These are phyloP conservation scores for Solea senegalensis DNA, from an alignment of 2,113 vertebrate genomes.

Conservation along the genomic window DNA sequence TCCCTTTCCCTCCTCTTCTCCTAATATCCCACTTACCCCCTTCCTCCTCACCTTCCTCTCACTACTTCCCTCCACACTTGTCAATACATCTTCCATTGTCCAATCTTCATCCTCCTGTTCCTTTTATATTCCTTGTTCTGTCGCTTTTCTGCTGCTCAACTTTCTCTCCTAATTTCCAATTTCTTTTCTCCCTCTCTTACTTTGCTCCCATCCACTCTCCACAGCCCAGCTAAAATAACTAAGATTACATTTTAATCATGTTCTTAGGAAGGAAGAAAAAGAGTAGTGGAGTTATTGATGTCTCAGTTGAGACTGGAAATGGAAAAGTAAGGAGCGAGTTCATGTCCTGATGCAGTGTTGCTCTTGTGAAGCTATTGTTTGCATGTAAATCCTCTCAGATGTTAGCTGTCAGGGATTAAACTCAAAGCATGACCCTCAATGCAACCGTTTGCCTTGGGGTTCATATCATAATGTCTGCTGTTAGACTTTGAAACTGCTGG, in stretches of 20 bases:
- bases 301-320: neutral
- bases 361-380: neutral
- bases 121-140: neutral
- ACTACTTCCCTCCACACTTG: too few species aligned
- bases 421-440: neutral
- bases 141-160: too few species aligned
- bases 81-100: too few species aligned
- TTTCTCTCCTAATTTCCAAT: neutral
- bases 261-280: neutral
- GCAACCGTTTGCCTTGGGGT: neutral
- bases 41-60: neutral
- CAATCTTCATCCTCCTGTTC: neutral
- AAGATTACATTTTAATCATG: neutral
- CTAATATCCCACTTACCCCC: too few species aligned
- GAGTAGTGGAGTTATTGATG: neutral
- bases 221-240: neutral
- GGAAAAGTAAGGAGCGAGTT: neutral
- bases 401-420: constrained; percentile 19
- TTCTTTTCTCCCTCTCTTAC: too few species aligned
- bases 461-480: neutral
- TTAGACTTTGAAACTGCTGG: neutral
- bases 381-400: constrained; percentile 7
- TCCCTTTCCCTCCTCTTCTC: too few species aligned
- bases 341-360: neutral
- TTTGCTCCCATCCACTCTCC: neutral